Evolutionary conservation across 2,888 invertebrate genomes (phyloP).

Genomic region (Scelioninae gen. 1): DNA sequence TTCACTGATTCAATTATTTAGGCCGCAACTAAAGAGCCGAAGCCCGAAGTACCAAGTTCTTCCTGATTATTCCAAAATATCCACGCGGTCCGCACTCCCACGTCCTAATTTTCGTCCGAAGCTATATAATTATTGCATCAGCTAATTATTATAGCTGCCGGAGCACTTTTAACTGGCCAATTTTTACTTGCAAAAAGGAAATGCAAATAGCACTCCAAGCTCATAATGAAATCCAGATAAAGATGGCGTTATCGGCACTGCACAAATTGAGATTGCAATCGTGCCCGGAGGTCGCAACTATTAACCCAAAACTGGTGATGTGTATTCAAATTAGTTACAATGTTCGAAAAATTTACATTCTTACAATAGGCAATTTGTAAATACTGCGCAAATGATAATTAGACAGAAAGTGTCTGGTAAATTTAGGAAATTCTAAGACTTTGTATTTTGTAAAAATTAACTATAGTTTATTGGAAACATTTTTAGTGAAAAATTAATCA

Average conservation of each 20-base stretch:
- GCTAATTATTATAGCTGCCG: slow-evolving; percentile 24
- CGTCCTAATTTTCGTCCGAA: slow-evolving; percentile 22
- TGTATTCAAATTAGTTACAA: slow-evolving; percentile 49
- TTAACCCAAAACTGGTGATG: slow-evolving; percentile 53
- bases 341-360: slow-evolving; percentile 51
- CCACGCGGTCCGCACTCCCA: slow-evolving; percentile 9
- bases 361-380: slow-evolving; percentile 31
- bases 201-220: slow-evolving; percentile 32
- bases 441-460: too few species aligned
- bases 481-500: too few species aligned
- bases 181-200: slow-evolving; percentile 39
- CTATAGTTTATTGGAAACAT: too few species aligned
- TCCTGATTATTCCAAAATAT: slow-evolving; percentile 26
- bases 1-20: slow-evolving; percentile 43
- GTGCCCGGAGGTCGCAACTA: slow-evolving; percentile 1
- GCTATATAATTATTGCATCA: slow-evolving; percentile 29
- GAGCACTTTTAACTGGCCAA: slow-evolving; percentile 20
- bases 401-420: not conserved
- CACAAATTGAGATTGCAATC: slow-evolving; percentile 56
- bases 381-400: slow-evolving; percentile 19
- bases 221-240: slow-evolving; percentile 53
- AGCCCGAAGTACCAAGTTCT: not conserved
- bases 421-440: too few species aligned
- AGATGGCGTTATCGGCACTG: slow-evolving; percentile 36
- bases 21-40: slow-evolving; percentile 9